Conservation (phyloP, 2,113 vertebrate species). For the Melanostigma gelatinosum region DNA sequence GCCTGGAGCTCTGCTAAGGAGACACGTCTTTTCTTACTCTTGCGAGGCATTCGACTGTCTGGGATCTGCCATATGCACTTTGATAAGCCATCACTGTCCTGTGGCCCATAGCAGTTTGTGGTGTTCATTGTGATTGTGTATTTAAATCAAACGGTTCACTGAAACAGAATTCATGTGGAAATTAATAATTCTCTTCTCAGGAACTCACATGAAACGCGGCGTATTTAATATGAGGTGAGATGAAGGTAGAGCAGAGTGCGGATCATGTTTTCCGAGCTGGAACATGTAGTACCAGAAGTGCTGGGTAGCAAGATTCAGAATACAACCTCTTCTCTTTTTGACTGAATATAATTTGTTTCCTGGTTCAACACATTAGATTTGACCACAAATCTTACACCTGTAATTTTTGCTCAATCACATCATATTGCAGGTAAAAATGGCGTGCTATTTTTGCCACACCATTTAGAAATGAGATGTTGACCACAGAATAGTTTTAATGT, state of each 20-base stretch:
- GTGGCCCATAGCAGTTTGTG: no score
- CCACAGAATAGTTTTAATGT: not conserved
- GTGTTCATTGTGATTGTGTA: no score
- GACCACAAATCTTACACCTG: not conserved
- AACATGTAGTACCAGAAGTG: not conserved
- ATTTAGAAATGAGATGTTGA: not conserved
- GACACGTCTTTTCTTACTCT: not conserved
- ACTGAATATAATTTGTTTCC: not conserved
- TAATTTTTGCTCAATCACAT: not conserved
- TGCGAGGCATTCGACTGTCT: not conserved
- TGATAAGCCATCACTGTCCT: no score
- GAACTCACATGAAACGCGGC: not conserved
- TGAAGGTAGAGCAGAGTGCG: not conserved
- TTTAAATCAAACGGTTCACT: not conserved
- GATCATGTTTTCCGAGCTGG: not conserved
- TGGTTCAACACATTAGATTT: not conserved
- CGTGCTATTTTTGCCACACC: not conserved
- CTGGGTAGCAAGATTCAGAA: not conserved
- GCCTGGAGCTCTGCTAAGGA: slow-evolving; percentile 19
- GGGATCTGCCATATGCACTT: not conserved
- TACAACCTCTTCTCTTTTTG: not conserved
- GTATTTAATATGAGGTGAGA: no score
- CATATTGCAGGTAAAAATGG: not conserved
- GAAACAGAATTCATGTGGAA: not conserved
- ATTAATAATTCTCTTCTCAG: not conserved